Base-by-base conservation (phyloP, 2,113 vertebrate species). In the Chamaetylas fuelleborni region DNA sequence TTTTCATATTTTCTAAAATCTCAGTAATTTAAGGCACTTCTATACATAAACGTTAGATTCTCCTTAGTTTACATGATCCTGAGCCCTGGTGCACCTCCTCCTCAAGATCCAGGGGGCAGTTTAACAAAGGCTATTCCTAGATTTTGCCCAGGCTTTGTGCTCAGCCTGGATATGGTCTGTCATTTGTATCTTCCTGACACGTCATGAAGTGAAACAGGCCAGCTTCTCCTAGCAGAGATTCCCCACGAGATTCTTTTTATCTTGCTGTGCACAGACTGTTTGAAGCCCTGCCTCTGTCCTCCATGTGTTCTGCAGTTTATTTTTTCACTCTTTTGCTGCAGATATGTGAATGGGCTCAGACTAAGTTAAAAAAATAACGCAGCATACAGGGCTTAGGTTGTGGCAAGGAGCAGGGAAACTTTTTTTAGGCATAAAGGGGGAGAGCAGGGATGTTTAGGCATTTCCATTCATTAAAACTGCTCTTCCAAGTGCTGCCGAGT, bases 131-230 rank as follows among this genome's bases (percentile, higher is more conserved):
- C 76, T 84, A 42, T 86, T 74, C 64, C 73, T 4, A 43, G 70
- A 14, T 57, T 90, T 65, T 58, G 73, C 64, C 48, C 79, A 40
- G 85, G 50, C 73, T 93, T 90, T 93, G 74, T 73, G 66, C 17
- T 85, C 47, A 31, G 71, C 91, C 70, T 81, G 48, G 42, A 48
- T n/a, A 29, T 4, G 43, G 57, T 62, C 82, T 88, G 14, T 80
- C 65, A 7, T 76, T 73, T 57, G 28, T 57, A 86, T 94, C 90
- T 80, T 74, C 84, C 70, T 92, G 95, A 97, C 96, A 95, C 72
- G 47, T 97, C 96, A 96, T 1, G 34, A 66, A 90, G 76, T 28
- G 78, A 90, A 82, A 88, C 1, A 70, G 79, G 61, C 50, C 88
- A 81, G 91, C 51, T 87, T 92, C 81, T 85, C 66, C 70, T 25